Conservation (phyloP, 2,113 vertebrate genomes). For the Rhodinocichla rosea region DNA sequence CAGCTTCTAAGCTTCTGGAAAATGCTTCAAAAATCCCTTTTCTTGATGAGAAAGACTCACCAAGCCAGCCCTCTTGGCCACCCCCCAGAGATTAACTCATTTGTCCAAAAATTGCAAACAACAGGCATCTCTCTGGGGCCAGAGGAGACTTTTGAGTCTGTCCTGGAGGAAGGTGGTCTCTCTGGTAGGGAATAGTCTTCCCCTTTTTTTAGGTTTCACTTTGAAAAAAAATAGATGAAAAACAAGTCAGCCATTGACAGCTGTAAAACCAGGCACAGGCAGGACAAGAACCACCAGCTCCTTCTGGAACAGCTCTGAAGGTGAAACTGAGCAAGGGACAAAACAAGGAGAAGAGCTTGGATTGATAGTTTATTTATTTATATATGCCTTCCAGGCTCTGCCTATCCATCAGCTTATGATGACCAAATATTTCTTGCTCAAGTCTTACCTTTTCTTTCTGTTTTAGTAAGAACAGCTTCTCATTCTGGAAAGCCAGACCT, state of each 20-base stretch:
- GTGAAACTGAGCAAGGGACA: not conserved
- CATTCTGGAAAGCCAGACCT: not conserved
- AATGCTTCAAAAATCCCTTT: not conserved
- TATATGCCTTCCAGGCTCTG: not conserved
- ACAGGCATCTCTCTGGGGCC: not conserved
- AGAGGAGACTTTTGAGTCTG: not conserved
- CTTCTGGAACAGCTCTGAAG: not conserved
- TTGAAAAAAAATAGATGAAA: not conserved
- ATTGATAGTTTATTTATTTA: not conserved
- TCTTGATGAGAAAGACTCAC: not conserved
- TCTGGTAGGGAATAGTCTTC: not conserved
- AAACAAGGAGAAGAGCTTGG: not conserved
- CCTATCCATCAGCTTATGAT: not conserved
- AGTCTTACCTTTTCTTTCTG: not conserved
- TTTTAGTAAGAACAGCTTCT: not conserved
- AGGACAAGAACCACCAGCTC: not conserved
- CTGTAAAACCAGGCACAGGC: not conserved
- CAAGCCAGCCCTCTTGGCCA: not conserved
- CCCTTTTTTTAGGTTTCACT: rapidly evolving
- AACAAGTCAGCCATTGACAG: not conserved
- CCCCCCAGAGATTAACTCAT: not conserved
- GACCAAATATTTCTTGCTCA: not conserved
- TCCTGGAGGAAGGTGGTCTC: not conserved
- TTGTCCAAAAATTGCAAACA: not conserved
- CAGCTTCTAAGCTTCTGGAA: not conserved